Conservation (phyloP, 1,140 invertebrate genomes). For the Teleopsis dalmanni region DNA sequence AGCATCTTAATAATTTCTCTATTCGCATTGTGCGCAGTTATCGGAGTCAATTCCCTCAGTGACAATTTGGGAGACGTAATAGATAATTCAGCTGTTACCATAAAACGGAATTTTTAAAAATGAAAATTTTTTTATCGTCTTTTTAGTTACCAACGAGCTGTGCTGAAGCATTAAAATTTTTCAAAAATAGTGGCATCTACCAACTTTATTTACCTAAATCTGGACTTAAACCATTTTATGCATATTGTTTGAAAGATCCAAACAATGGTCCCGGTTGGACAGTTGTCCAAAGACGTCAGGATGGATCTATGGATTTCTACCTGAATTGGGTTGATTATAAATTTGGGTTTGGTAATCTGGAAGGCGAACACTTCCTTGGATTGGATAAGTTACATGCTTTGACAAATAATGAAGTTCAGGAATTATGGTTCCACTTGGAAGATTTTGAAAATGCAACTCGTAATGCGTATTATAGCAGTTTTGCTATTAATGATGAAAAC, state of each 20-base stretch:
- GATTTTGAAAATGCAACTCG: conserved; percentile 50
- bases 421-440: conserved; percentile 56
- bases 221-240: not conserved
- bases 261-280: not conserved
- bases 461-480: conserved; percentile 56
- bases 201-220: not conserved
- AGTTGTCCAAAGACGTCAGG: conserved; percentile 54
- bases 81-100: no score
- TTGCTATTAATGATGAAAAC: conserved; percentile 54
- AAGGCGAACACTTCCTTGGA: conserved; percentile 57
- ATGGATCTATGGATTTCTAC: conserved; percentile 56
- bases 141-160: not conserved
- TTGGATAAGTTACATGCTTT: conserved; percentile 52
- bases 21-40: no score
- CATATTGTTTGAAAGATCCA: conserved; percentile 1
- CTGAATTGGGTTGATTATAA: conserved; percentile 57
- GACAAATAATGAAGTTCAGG: conserved; percentile 53
- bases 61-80: no score
- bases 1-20: no score
- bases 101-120: no score
- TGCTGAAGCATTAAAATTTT: not conserved
- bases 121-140: no score
- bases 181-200: not conserved
- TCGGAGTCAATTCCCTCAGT: no score
- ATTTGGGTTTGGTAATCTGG: conserved; percentile 54